Evolutionary conservation across 2,113 vertebrate genomes (phyloP).

Genomic region (Eurystomus gularis): DNA sequence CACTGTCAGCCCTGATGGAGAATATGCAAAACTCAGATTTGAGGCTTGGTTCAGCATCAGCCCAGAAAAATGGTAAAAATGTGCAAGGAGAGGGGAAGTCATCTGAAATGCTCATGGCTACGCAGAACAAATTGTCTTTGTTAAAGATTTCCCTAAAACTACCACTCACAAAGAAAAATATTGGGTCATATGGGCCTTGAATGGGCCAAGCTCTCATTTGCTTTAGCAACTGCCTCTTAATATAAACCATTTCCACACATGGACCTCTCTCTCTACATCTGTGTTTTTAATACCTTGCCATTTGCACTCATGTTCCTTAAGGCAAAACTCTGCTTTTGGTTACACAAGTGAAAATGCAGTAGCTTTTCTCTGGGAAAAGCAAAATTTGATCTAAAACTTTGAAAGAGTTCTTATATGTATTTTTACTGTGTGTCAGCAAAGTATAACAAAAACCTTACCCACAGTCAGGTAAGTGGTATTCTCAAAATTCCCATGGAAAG

Average conservation of each 20-base stretch:
- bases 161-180: background rate
- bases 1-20: background rate
- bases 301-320: conserved; percentile 38
- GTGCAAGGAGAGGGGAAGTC: background rate
- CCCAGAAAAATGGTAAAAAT: background rate
- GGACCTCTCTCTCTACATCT: background rate
- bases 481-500: background rate
- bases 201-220: background rate
- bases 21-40: accelerated
- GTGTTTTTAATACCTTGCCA: conserved; percentile 49
- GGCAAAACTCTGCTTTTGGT: conserved; percentile 20
- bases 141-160: background rate
- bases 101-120: background rate
- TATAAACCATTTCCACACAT: conserved; percentile 22
- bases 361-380: background rate
- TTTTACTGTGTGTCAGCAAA: background rate
- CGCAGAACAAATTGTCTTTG: background rate
- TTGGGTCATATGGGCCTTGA: background rate
- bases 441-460: background rate
- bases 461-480: background rate
- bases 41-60: background rate
- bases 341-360: conserved; percentile 14
- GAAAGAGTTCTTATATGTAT: background rate
- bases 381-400: background rate
- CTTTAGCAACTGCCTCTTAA: conserved; percentile 7